A percentile compares a stretch with the other conserved stretches of the same genome.
phyloP scores from a whole-genome alignment of 2,797 vertebrate species.

The Xenentodon cancila region DNA sequence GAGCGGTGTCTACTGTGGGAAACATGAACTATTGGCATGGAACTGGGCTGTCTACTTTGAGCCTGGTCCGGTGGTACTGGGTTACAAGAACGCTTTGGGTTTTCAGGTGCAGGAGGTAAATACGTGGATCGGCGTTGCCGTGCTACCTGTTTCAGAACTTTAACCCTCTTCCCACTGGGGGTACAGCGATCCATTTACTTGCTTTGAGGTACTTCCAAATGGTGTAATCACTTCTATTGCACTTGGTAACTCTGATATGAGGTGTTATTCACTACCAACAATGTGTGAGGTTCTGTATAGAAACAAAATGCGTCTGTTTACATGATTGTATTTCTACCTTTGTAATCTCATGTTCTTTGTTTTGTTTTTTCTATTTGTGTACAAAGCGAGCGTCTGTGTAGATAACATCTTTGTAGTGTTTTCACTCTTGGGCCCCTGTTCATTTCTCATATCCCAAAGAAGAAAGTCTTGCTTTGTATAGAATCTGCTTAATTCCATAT shows the following conservation, averaged over 20 bases:
- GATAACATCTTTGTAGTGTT: conserved; percentile 20
- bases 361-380: conserved; percentile 39
- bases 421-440: conserved; percentile 41
- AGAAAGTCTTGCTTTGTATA: conserved; percentile 70
- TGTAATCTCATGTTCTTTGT: conserved; percentile 22
- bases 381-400: conserved; percentile 47
- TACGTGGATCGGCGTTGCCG: conserved; percentile 54
- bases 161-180: conserved; percentile 56
- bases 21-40: no score
- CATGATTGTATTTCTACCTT: conserved; percentile 29
- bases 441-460: conserved; percentile 74
- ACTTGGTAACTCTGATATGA: conserved; percentile 36
- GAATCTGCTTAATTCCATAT: conserved; percentile 71
- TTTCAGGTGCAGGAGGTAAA: conserved; percentile 49
- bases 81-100: conserved; percentile 54
- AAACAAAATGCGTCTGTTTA: conserved; percentile 12
- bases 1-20: not conserved
- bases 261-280: conserved; percentile 34
- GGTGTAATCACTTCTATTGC: conserved; percentile 40
- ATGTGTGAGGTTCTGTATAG: conserved; percentile 31
- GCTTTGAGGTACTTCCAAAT: conserved; percentile 78
- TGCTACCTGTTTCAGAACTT: conserved; percentile 61
- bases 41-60: conserved; percentile 24
- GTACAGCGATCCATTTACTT: conserved; percentile 56
- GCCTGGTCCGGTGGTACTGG: conserved; percentile 54